These are phyloP conservation scores for Exaiptasia diaphana DNA, from an alignment of 64 coral and sea anemone genomes.

Conservation along the genomic window DNA sequence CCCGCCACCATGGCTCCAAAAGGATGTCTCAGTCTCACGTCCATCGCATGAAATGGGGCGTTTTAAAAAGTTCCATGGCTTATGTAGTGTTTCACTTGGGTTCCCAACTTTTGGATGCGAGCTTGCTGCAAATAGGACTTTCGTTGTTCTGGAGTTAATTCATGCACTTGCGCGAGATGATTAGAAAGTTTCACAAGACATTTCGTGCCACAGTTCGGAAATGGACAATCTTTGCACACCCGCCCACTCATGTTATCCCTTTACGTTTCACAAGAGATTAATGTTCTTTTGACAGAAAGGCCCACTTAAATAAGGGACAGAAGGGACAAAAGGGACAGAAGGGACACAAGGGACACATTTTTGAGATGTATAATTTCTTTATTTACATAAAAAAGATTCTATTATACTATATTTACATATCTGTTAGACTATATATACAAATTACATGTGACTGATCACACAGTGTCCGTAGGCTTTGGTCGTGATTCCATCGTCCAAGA, in stretches of 20 bases:
- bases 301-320: too few relatives aligned
- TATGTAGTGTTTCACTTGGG: background rate
- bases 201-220: background rate
- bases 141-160: slow-evolving; percentile 3
- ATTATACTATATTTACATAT: too few relatives aligned
- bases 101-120: background rate
- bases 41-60: slow-evolving; percentile 38
- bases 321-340: too few relatives aligned
- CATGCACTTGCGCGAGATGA: slow-evolving; percentile 21
- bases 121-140: slow-evolving; percentile 9
- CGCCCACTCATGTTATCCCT: too few relatives aligned
- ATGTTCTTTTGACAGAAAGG: too few relatives aligned
- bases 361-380: too few relatives aligned
- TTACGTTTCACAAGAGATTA: too few relatives aligned
- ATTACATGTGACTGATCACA: too few relatives aligned
- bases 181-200: background rate
- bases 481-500: background rate
- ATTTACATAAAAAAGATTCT: too few relatives aligned
- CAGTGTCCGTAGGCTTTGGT: background rate
- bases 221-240: background rate
- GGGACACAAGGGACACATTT: too few relatives aligned
- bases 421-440: too few relatives aligned
- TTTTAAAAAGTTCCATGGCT: background rate
- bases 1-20: slow-evolving; percentile 45
- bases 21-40: slow-evolving; percentile 41